Base-by-base conservation (phyloP, 2,888 invertebrate genomes). In the Portevinia maculata region DNA sequence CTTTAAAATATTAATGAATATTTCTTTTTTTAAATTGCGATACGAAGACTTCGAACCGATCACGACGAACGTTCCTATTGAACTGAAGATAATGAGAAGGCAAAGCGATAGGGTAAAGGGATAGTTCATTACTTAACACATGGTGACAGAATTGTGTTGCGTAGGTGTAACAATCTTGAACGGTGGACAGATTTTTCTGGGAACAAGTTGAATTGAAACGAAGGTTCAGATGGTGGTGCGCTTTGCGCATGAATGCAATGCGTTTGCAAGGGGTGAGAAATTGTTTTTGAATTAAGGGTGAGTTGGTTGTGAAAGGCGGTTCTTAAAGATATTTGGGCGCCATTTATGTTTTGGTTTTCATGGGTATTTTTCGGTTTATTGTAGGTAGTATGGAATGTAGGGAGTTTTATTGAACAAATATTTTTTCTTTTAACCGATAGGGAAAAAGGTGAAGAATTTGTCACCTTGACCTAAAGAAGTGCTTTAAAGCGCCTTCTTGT, bases 391-490 rank as follows among this genome's bases (percentile, higher is more conserved):
- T 9, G 9, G 28, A 15, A 52, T 17, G 17, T n/a, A 9, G 19
- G 4, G 48, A 24, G 30, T 11, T 17, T 34, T 21, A 32, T 50
- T 13, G 28, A 13, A 15, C 7, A 15, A 15, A 3, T 39, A 13
- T 19, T 41, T 48, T 48, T 71, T n/a, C n/a, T 60, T 52, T 21
- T 13, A 9, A 19, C 0, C 4, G 13, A 34, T 17, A 32, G 21
- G 55, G 41, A 39, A 53, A 46, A 48, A 70, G 62, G 71, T 83
- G 71, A 73, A 48, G 39, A 32, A 62, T 83, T 73, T 67, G 37
- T 83, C 78, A 83, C 83, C 83, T 83, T 83, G 83, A 83, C 83
- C 83, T 39, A 83, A 67, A 67, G 71, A 83, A 65, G 28, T 37
- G 2, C 8, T n/a, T 39, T 9, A 39, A 50, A 32, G 46, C 32